Base-by-base conservation (phyloP, 1,140 invertebrate genomes). In the Brachionus calyciflorus region DNA sequence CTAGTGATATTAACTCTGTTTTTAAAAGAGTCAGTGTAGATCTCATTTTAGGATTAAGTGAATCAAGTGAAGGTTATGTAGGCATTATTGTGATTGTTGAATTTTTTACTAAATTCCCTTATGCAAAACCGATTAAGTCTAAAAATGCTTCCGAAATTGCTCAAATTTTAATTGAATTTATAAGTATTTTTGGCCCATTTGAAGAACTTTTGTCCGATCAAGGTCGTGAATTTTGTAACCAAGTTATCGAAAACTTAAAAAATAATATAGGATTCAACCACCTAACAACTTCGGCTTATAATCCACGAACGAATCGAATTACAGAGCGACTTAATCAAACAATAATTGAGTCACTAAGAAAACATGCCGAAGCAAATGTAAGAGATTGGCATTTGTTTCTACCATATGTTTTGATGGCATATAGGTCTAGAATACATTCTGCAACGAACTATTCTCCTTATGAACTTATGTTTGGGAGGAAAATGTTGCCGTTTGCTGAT, bases 1-100 rank as follows among this genome's bases (percentile, higher is more conserved):
- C 60, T 5, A 41, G 10, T 1, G 60, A 65, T 41, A 17, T 65
- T 12, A 37, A 14, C 33, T 17, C n/a, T 33, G 57, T 26, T 24
- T 63, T 63, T 26, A 40, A 63, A 33, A 30, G 57, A 33, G 37
- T 63, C 57, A 17, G 57, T 33, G 57, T 63, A 21, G 57, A 63
- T 40, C 28, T 63, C 17, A 24, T 63, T 33, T 17, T 63, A 33
- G 57, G 24, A 21, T 17, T 63, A 30, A 30, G 28, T 17, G 51
- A 53, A 53, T 17, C 60, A 3, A 30, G 14, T 17, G 60, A 65
- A 21, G 60, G 60, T n/a, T 46, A 37, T 37, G 19, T 37, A 30
- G 60, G 60, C 12, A 37, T 65, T 30, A 17, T 65, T 9, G 60
- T 65, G 33, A 65, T 65, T 19, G 19, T 46, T 5, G 60, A 65